phyloP scores from a whole-genome alignment of 2,797 vertebrate species.

The Synaphobranchus kaupii region DNA sequence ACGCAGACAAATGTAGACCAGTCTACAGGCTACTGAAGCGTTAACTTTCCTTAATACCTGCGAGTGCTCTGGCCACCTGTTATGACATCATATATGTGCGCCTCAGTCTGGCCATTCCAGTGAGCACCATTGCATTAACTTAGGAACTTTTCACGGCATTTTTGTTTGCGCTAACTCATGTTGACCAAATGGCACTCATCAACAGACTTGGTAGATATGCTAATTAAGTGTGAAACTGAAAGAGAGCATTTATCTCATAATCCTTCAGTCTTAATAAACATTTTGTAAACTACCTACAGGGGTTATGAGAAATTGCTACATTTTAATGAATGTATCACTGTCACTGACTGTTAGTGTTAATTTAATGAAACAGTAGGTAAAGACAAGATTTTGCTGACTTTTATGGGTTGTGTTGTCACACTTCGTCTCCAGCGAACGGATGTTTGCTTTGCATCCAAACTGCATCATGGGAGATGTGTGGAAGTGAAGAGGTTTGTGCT shows the following conservation, averaged over 20 bases:
- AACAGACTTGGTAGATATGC: slow-evolving; percentile 30
- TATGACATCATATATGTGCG: slow-evolving; percentile 8
- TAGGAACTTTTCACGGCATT: not conserved
- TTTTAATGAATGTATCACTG: not conserved
- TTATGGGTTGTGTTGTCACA: not conserved
- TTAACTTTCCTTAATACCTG: not conserved
- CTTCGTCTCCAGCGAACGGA: not conserved
- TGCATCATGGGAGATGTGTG: not conserved
- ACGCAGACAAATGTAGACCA: slow-evolving; percentile 12
- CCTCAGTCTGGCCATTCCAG: not conserved
- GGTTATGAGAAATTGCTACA: slow-evolving; percentile 22
- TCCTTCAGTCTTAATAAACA: slow-evolving; percentile 34
- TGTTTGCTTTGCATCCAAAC: not conserved
- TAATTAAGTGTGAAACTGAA: slow-evolving; percentile 37
- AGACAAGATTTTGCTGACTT: not conserved
- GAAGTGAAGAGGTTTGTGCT: not conserved
- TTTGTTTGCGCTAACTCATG: not conserved
- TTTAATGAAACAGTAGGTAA: not conserved
- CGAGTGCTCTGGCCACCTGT: not conserved
- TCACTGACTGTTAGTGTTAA: not conserved
- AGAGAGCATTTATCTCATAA: slow-evolving; percentile 37
- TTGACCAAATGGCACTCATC: not conserved
- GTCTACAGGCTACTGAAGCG: not conserved
- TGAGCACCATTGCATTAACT: slow-evolving; percentile 12
- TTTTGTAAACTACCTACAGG: slow-evolving; percentile 41